Conservation (phyloP, 2,113 vertebrate genomes). For the Leucoraja erinaceus region DNA sequence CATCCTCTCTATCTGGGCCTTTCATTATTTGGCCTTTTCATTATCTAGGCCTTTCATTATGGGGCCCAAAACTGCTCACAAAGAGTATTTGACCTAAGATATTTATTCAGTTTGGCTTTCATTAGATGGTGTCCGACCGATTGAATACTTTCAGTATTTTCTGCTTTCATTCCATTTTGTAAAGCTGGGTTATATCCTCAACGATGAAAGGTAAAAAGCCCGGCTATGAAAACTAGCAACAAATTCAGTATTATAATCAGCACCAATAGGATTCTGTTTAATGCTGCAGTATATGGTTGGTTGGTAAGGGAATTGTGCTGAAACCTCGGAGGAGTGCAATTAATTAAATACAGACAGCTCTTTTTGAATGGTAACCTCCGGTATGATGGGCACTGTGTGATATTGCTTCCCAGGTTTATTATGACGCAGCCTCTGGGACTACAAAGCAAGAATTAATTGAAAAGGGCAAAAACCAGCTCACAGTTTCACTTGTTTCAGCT, state of each 20-base stretch:
- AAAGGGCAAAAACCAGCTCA: not conserved
- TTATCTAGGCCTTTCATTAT: too few relatives aligned
- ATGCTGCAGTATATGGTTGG: not conserved
- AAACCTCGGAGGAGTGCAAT: not conserved
- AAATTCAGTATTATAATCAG: not conserved
- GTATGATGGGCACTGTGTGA: not conserved
- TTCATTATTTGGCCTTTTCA: too few relatives aligned
- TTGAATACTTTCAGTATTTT: too few relatives aligned
- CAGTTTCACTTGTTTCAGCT: not conserved
- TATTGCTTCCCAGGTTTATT: not conserved
- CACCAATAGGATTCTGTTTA: not conserved
- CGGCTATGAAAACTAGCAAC: not conserved
- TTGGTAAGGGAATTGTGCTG: not conserved
- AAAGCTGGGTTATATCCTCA: not conserved
- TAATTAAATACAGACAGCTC: constrained; percentile 7
- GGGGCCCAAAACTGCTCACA: too few relatives aligned
- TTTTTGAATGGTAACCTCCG: not conserved
- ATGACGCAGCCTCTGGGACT: not conserved
- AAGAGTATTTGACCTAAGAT: too few relatives aligned
- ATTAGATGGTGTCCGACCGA: too few relatives aligned
- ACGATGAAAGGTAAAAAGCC: not conserved
- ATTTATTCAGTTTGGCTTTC: too few relatives aligned
- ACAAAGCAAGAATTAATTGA: not conserved
- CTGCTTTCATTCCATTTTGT: not conserved
- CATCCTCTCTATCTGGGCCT: too few relatives aligned